Conservation (phyloP, 1,140 invertebrate species). For the Ruditapes philippinarum region DNA sequence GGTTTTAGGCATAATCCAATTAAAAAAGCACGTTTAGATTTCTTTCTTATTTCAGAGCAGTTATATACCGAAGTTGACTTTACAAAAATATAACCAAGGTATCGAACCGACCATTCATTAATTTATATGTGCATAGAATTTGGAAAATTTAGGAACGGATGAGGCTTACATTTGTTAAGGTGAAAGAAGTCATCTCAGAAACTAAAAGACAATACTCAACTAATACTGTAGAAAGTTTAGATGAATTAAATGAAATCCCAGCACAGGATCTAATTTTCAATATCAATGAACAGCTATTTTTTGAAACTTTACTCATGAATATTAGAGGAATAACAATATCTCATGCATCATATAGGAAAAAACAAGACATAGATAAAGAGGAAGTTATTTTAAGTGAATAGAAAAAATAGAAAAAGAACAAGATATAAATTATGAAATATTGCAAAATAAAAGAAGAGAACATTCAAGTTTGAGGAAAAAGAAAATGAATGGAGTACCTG, state of each 20-base stretch:
- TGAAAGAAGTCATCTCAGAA: background rate
- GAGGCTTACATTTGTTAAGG: background rate
- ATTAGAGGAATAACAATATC: conserved; percentile 51
- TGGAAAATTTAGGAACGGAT: conserved; percentile 27
- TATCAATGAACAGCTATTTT: conserved; percentile 45
- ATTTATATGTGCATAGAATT: background rate
- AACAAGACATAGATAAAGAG: background rate
- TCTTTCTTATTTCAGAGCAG: conserved; percentile 29
- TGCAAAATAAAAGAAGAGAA: background rate
- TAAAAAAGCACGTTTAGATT: conserved; percentile 49
- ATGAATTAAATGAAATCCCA: conserved; percentile 14
- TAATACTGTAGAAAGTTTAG: background rate
- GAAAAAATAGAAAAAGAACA: background rate
- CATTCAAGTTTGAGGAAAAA: conserved; percentile 25
- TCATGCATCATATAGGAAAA: conserved; percentile 35
- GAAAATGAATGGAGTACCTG: background rate
- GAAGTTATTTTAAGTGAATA: background rate
- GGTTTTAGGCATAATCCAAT: conserved; percentile 30
- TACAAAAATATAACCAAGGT: background rate
- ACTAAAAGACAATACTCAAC: background rate
- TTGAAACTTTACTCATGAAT: conserved; percentile 50
- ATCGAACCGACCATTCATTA: conserved; percentile 44
- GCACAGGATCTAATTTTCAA: background rate
- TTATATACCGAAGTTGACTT: background rate
- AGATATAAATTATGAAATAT: background rate